phyloP scores from a whole-genome alignment of 2,888 invertebrate genomes.

The Empis stercorea region DNA sequence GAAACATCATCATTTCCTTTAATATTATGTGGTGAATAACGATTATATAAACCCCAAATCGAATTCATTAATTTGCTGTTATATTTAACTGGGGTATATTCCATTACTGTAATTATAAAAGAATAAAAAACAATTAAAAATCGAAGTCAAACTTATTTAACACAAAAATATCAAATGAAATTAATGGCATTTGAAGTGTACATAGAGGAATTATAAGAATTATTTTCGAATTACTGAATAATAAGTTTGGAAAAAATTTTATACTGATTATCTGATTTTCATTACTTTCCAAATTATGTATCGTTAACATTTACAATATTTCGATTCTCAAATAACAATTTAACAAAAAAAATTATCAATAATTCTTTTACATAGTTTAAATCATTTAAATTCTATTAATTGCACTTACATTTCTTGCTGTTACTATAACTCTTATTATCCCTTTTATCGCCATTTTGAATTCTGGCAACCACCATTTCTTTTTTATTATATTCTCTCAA shows the following conservation, averaged over 20 bases:
- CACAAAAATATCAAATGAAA: too few relatives aligned
- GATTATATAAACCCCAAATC: conserved; percentile 83
- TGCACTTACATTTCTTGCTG: conserved; percentile 27
- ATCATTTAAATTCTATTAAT: too few relatives aligned
- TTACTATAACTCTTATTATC: conserved; percentile 21
- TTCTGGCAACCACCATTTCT: conserved; percentile 43
- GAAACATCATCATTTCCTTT: conserved; percentile 55
- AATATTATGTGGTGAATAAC: conserved; percentile 77
- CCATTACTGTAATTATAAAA: conserved; percentile 41
- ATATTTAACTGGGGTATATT: conserved; percentile 60
- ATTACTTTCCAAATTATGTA: too few relatives aligned
- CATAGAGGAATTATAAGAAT: too few relatives aligned
- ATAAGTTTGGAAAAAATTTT: too few relatives aligned
- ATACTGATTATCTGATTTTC: too few relatives aligned
- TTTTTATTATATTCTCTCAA: conserved; percentile 39
- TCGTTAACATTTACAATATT: too few relatives aligned
- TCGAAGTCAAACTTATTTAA: too few relatives aligned
- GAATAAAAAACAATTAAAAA: conserved; percentile 1
- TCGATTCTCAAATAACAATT: not conserved
- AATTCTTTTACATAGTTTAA: too few relatives aligned
- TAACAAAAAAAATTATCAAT: too few relatives aligned
- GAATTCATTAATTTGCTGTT: conserved; percentile 81
- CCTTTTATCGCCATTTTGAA: conserved; percentile 33
- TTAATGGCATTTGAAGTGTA: too few relatives aligned
- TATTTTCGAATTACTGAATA: too few relatives aligned